Evolutionary conservation across 2,797 vertebrate genomes (phyloP).

Genomic region (Gallinago solitaria): DNA sequence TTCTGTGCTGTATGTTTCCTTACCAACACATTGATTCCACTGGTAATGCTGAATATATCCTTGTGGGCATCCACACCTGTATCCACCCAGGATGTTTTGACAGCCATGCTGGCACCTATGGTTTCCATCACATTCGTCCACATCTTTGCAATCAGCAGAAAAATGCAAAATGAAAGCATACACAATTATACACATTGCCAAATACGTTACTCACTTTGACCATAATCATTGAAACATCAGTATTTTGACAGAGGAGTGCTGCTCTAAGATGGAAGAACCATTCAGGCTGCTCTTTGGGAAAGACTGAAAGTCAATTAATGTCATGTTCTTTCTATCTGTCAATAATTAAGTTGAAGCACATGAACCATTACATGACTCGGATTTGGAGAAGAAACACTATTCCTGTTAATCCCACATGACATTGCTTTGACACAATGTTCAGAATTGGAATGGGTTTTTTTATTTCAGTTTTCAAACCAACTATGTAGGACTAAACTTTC

Average conservation of each 20-base stretch:
- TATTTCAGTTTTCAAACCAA: not conserved
- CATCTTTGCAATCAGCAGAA: conserved; percentile 71
- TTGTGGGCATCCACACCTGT: conserved; percentile 84
- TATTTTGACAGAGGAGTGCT: not conserved
- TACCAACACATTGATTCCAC: conserved; percentile 90
- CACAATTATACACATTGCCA: not conserved
- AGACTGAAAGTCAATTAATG: not conserved
- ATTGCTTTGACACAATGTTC: not conserved
- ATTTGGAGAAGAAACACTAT: not conserved
- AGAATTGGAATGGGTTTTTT: not conserved
- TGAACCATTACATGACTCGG: not conserved
- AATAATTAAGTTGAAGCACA: not conserved
- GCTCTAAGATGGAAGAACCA: not conserved
- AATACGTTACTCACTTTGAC: not conserved
- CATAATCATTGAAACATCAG: not conserved
- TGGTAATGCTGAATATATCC: conserved; percentile 87
- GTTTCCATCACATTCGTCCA: conserved; percentile 84
- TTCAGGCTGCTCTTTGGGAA: not conserved
- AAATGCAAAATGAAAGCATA: not conserved
- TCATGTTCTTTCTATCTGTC: not conserved
- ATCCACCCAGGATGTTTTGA: conserved; percentile 84
- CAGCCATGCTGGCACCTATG: conserved; percentile 87
- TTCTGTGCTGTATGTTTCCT: conserved; percentile 41
- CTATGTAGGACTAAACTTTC: not conserved
- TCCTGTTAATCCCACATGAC: not conserved